A percentile compares a stretch with the other conserved stretches of the same genome.
phyloP scores from a whole-genome alignment of 2,888 invertebrate genomes.

The Rotaria magnacalcarata region DNA sequence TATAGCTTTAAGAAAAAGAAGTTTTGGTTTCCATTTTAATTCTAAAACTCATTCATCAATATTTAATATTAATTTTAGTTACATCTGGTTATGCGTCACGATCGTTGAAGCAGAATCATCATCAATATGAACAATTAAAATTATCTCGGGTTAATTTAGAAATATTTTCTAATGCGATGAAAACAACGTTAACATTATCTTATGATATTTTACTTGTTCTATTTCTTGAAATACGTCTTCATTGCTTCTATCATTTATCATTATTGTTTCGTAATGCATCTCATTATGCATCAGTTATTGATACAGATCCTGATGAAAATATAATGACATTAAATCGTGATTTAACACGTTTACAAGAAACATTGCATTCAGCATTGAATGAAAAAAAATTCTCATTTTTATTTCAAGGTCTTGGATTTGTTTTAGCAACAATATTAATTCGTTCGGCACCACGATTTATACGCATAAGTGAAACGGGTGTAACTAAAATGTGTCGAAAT shows the following conservation, averaged over 20 bases:
- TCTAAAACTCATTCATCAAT: too few species aligned
- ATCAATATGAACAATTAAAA: conserved; percentile 33
- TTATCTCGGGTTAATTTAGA: conserved; percentile 22
- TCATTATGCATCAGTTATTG: conserved; percentile 40
- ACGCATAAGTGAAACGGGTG: conserved; percentile 41
- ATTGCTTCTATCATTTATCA: conserved; percentile 46
- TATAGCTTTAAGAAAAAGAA: too few species aligned
- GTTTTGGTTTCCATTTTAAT: too few species aligned
- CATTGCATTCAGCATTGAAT: conserved; percentile 38
- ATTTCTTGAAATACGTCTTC: conserved; percentile 43
- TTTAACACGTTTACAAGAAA: conserved; percentile 45
- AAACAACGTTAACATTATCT: conserved; percentile 35
- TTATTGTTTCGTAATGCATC: conserved; percentile 42
- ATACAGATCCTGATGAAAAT: conserved; percentile 45
- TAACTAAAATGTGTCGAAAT: conserved; percentile 46
- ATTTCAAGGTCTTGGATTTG: conserved; percentile 43
- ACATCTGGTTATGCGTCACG: neutral
- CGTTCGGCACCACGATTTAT: conserved; percentile 40
- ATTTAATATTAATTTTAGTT: neutral
- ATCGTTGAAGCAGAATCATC: neutral
- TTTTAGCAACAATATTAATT: conserved; percentile 45
- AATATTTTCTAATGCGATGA: conserved; percentile 34
- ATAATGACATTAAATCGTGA: conserved; percentile 43
- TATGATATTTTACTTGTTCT: conserved; percentile 42
- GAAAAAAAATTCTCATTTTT: conserved; percentile 42